Evolutionary conservation across 2,797 vertebrate genomes (phyloP).

Genomic region (Spondyliosoma cantharus): DNA sequence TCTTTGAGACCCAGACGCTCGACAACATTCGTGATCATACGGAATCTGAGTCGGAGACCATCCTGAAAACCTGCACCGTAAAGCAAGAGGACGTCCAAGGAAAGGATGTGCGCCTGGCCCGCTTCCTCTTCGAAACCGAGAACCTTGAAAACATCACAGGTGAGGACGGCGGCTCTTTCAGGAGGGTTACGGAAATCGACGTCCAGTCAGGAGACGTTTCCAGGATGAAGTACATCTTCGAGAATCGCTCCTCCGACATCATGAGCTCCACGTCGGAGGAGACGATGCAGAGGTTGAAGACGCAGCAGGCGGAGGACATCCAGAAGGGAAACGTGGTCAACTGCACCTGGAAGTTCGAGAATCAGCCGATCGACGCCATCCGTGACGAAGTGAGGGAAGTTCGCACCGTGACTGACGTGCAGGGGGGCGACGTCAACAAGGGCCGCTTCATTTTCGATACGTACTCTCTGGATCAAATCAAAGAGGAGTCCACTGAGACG

Average conservation of each 20-base stretch:
- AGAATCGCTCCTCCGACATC: constrained; percentile 90
- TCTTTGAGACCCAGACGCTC: constrained; percentile 94
- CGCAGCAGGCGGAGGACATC: constrained; percentile 88
- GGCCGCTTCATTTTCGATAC: constrained; percentile 94
- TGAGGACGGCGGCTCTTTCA: constrained; percentile 85
- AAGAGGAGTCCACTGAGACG: constrained; percentile 83
- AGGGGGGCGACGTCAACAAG: constrained; percentile 91
- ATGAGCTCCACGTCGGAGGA: constrained; percentile 90
- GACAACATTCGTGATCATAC: constrained; percentile 89
- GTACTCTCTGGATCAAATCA: constrained; percentile 91
- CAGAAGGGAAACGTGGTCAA: constrained; percentile 91
- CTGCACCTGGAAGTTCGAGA: constrained; percentile 94
- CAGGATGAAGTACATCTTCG: constrained; percentile 91
- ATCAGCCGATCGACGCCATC: constrained; percentile 89
- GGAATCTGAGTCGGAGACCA: constrained; percentile 83
- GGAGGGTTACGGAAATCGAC: constrained; percentile 86
- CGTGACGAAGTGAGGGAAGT: constrained; percentile 77
- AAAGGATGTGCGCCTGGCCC: constrained; percentile 89
- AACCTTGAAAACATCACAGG: constrained; percentile 91
- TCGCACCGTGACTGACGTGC: constrained; percentile 88
- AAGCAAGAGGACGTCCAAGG: constrained; percentile 90
- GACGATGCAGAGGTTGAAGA: constrained; percentile 88
- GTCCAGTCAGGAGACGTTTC: constrained; percentile 92
- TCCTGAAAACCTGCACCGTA: constrained; percentile 86
- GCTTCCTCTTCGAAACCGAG: constrained; percentile 94